Conservation (phyloP, 1,140 invertebrate species). For the Cheumatopsyche charites region DNA sequence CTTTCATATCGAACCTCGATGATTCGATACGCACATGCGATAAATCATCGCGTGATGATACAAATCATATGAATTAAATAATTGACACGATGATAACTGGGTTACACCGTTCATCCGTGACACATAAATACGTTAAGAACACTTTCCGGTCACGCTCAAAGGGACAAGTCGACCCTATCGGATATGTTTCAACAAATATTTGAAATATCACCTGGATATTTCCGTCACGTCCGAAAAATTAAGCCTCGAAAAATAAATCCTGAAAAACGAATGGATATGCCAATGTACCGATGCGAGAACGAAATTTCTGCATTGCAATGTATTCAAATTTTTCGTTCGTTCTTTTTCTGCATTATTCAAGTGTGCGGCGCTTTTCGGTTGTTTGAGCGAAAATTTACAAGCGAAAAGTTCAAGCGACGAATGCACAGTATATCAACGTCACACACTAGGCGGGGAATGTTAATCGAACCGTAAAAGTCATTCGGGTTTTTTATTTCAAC, state of each 20-base stretch:
- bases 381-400: too few relatives aligned
- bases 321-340: too few relatives aligned
- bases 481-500: constrained; percentile 5
- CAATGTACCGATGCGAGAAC: too few relatives aligned
- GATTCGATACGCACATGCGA: neutral
- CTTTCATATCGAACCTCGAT: too few relatives aligned
- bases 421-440: too few relatives aligned
- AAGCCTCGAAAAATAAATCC: neutral
- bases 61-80: constrained; percentile 1
- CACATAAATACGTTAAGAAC: constrained; percentile 1
- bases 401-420: too few relatives aligned
- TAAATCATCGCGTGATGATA: neutral
- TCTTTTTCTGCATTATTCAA: too few relatives aligned
- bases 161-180: neutral
- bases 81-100: constrained; percentile 1
- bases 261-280: too few relatives aligned
- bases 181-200: neutral
- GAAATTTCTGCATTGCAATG: too few relatives aligned
- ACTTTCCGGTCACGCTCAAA: neutral
- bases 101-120: neutral
- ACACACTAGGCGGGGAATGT: too few relatives aligned
- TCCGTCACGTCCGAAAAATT: neutral
- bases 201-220: neutral
- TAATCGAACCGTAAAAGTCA: constrained; percentile 11
- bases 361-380: too few relatives aligned